These are phyloP conservation scores for Cassiopea andromeda DNA, from an alignment of 30 jellyfish, hydroid and myxozoan species.

Conservation along the genomic window DNA sequence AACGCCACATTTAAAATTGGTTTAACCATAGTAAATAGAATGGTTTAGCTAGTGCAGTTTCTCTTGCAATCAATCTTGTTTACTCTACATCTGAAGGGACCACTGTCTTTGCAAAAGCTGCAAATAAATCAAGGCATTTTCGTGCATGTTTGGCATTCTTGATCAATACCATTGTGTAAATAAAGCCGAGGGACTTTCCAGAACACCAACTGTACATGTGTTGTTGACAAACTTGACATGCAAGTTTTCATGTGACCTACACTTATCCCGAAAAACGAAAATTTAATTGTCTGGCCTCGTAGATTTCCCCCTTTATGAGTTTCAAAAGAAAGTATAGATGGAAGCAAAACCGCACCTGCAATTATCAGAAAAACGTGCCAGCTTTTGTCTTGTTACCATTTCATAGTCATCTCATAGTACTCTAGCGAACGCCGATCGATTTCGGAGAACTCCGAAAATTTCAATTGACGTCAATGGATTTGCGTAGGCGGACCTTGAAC, in stretches of 20 bases:
- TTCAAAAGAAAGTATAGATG: neutral
- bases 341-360: neutral
- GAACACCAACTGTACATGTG: neutral
- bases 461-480: conserved; percentile 4
- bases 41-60: too few species aligned
- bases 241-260: neutral
- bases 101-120: neutral
- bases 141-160: neutral
- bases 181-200: neutral
- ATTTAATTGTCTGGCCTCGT: neutral
- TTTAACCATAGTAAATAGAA: too few species aligned
- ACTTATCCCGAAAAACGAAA: neutral
- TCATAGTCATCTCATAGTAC: neutral
- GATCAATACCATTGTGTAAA: too few species aligned
- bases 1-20: too few species aligned
- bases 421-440: neutral
- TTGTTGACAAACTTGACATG: neutral
- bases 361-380: neutral
- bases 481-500: conserved; percentile 5
- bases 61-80: too few species aligned
- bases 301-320: neutral
- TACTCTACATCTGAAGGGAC: too few species aligned
- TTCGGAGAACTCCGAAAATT: conserved; percentile 12
- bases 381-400: neutral
- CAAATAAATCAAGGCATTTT: neutral